A percentile compares a stretch with the other conserved stretches of the same genome.
Conservation (phyloP, 2,797 vertebrate species). For the Rousettus madagascariensis region DNA sequence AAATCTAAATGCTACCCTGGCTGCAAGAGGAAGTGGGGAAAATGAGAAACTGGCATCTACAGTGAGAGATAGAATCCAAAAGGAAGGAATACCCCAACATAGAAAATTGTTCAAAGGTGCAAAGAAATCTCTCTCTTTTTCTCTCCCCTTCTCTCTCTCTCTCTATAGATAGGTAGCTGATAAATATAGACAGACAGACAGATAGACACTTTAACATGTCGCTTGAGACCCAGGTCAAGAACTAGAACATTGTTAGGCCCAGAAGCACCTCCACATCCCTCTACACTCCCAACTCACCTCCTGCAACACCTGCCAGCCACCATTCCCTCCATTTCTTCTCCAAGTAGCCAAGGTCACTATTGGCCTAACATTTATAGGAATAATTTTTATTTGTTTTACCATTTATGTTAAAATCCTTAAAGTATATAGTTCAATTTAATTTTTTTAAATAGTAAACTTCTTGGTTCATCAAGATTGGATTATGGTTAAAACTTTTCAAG, state of each 20-base stretch:
- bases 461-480: neutral
- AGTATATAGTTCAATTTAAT: conserved; percentile 1
- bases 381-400: conserved; percentile 1
- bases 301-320: no score
- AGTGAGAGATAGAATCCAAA: neutral
- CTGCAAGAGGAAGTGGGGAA: neutral
- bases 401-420: neutral
- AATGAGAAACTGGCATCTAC: neutral
- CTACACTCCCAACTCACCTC: neutral
- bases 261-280: neutral
- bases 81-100: neutral
- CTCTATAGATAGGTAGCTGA: no score
- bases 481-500: neutral
- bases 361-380: neutral
- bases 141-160: no score
- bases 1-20: neutral
- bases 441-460: neutral
- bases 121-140: neutral
- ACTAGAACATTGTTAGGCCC: neutral
- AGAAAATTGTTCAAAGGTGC: neutral
- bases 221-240: neutral
- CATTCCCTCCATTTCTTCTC: neutral
- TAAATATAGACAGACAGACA: no score
- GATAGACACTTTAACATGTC: neutral
- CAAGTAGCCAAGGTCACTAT: neutral